Percentiles rank a stretch among this genome's conserved stretches.
Evolutionary conservation across 2,888 invertebrate species (phyloP).

Genomic region (Agrochola circellaris): DNA sequence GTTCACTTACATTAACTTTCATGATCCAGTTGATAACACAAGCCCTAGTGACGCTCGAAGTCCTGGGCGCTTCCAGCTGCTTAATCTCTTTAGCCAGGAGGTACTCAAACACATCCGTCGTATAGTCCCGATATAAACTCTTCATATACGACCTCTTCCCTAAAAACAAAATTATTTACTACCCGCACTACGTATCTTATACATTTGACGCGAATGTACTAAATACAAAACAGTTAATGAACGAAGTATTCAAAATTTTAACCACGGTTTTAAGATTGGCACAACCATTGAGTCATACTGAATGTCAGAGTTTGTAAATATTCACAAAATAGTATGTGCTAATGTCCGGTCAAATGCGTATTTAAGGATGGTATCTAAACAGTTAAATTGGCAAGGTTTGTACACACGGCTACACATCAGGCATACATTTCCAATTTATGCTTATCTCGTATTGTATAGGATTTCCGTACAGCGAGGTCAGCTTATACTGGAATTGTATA

Average conservation of each 20-base stretch:
- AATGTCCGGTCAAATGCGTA: constrained; percentile 16
- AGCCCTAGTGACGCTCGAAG: constrained; percentile 75
- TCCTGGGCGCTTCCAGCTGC: constrained; percentile 64
- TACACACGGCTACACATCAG: too few relatives aligned
- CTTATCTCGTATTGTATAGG: too few relatives aligned
- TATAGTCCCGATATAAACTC: constrained; percentile 74
- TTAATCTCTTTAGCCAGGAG: constrained; percentile 73
- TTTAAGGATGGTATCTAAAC: background rate
- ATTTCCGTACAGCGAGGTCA: too few relatives aligned
- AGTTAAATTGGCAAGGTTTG: background rate
- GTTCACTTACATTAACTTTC: constrained; percentile 82
- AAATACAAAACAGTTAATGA: background rate
- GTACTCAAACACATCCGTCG: constrained; percentile 75
- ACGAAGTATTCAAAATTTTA: background rate
- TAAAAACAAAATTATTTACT: constrained; percentile 60
- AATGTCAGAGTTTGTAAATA: constrained; percentile 40
- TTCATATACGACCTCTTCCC: constrained; percentile 73
- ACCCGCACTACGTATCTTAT: constrained; percentile 35
- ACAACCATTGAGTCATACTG: constrained; percentile 38
- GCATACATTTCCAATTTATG: too few relatives aligned
- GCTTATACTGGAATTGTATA: too few relatives aligned
- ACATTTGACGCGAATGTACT: constrained; percentile 32
- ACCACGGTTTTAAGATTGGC: constrained; percentile 14
- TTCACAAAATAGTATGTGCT: constrained; percentile 36
- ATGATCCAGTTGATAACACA: constrained; percentile 87